Evolutionary conservation across 1,140 invertebrate genomes (phyloP), one percentile per base, ranked within the genome.

Genomic region (Dendrolimus punctatus): DNA sequence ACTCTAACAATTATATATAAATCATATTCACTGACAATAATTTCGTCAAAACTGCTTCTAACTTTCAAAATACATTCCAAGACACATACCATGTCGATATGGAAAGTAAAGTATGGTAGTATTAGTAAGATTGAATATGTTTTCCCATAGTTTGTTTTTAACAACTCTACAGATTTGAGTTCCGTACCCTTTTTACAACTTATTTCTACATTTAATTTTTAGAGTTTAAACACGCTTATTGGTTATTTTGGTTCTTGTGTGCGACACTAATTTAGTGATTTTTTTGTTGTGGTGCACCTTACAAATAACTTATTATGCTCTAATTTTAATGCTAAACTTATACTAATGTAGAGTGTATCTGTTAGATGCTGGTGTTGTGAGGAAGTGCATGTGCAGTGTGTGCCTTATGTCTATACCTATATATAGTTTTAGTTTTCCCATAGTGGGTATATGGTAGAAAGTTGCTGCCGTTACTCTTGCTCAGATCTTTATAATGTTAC

Each of bases 381-480:
- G 23, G 23, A 23, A 23, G 23, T 23, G 23, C 23, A 23, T 51
- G 55, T 40, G 39, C 44, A 43, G 41, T 46, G 49, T 10, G 8
- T 44, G 41, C 39, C 46, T 49, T 50, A 68, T 63, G 65, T 69
- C 58, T 72, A 73, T 66, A 72, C 67, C 63, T 63, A 58, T 67
- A 62, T 68, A 70, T 64, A 64, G n/a, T n/a, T n/a, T n/a, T 58
- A 54, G 66, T 69, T 77, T 79, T 80, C 76, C 73, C 76, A 80
- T 80, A 68, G 60, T 57, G 63, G 23, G 23, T 23, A 23, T 23
- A 60, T 57, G 57, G 38, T 73, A 76, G 76, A 80, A 80, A 80
- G 76, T 77, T 58, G 67, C 58, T 64, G 57, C 59, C 62, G 51
- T 64, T 69, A 70, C 66, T 68, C 70, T 71, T 65, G 57, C 55